Conservation (phyloP, 1,140 invertebrate genomes). For the Ectropis grisescens region DNA sequence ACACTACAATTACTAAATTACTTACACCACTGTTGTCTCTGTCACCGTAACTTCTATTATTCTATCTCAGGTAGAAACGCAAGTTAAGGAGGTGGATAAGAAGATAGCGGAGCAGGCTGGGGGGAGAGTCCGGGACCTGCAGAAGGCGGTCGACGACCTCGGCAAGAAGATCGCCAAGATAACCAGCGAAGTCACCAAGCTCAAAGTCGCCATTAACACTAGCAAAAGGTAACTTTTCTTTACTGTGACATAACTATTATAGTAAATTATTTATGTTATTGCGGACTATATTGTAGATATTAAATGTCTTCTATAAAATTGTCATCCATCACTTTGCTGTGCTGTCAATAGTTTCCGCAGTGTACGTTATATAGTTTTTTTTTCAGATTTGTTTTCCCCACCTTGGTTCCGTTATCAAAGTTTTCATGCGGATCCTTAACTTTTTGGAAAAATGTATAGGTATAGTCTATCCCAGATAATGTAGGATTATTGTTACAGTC, state of each 20-base stretch:
- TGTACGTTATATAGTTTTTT: neutral
- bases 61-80: conserved; percentile 70
- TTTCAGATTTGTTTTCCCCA: neutral
- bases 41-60: neutral
- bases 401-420: too few relatives aligned
- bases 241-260: neutral
- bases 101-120: conserved; percentile 66
- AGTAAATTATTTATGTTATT: conserved; percentile 1
- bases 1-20: too few relatives aligned
- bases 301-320: too few relatives aligned
- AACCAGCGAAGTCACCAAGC: conserved; percentile 78
- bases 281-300: too few relatives aligned
- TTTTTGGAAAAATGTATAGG: too few relatives aligned
- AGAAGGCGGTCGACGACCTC: conserved; percentile 79
- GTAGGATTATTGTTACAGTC: too few relatives aligned
- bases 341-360: too few relatives aligned
- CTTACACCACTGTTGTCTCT: too few relatives aligned
- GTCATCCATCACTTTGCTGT: too few relatives aligned
- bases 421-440: too few relatives aligned
- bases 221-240: conserved; percentile 73
- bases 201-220: conserved; percentile 88
- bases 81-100: conserved; percentile 81
- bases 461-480: too few relatives aligned
- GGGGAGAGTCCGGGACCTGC: conserved; percentile 78
- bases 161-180: conserved; percentile 80